Percentiles rank a stretch among this genome's conserved stretches.
Evolutionary conservation across 1,140 invertebrate genomes (phyloP).

Genomic region (Bicyclus anynana): DNA sequence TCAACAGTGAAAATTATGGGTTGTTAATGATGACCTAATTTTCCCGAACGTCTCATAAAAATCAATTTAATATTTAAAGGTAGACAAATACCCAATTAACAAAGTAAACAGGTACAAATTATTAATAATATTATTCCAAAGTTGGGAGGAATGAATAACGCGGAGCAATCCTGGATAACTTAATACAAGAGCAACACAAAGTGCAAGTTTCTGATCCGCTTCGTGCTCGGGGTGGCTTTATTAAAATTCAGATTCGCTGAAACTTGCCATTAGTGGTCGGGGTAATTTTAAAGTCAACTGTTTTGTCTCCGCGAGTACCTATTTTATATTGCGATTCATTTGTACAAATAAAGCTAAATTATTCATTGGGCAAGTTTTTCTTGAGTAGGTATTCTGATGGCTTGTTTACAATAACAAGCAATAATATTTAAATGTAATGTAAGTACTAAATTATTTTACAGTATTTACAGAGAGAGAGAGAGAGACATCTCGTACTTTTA

Average conservation of each 20-base stretch:
- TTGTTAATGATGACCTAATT: too few species aligned
- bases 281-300: slow-evolving; percentile 20
- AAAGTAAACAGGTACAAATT: background rate
- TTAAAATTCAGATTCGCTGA: slow-evolving; percentile 10
- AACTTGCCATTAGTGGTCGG: background rate
- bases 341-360: background rate
- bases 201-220: background rate
- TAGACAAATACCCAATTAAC: background rate
- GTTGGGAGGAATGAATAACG: background rate
- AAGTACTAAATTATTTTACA: too few species aligned
- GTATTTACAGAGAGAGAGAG: too few species aligned
- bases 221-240: background rate
- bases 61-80: too few species aligned
- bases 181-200: background rate
- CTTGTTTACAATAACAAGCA: too few species aligned
- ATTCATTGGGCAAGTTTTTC: background rate
- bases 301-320: slow-evolving; percentile 7
- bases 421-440: too few species aligned
- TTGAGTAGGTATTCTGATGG: too few species aligned
- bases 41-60: too few species aligned
- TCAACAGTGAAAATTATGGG: too few species aligned
- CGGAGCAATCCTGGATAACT: background rate
- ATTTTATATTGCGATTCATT: background rate
- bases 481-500: too few species aligned
- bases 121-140: background rate